phyloP scores from a whole-genome alignment of 2,113 vertebrate species.

The Pterophyllum scalare region DNA sequence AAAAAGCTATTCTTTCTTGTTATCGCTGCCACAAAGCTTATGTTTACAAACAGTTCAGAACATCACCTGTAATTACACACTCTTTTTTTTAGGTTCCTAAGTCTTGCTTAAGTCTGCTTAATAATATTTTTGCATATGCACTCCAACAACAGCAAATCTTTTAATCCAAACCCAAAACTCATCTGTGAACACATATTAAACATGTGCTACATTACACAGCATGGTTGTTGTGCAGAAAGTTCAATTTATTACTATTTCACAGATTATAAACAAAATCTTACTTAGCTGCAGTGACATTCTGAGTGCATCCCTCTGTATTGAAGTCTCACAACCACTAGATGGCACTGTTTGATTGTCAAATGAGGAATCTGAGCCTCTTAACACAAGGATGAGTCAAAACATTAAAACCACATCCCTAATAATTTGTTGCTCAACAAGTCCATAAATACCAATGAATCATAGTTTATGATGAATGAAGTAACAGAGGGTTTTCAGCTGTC shows the following conservation, averaged over 20 bases:
- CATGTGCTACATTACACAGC: background rate
- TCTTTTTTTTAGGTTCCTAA: background rate
- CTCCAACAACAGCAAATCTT: background rate
- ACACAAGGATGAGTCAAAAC: background rate
- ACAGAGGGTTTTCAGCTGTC: background rate
- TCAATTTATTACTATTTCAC: background rate
- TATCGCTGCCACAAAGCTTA: background rate
- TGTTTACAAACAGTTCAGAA: too few relatives aligned
- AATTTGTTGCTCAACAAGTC: background rate
- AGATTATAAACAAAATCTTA: background rate
- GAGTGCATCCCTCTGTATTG: background rate
- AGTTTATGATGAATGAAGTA: background rate
- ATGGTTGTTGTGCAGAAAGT: background rate
- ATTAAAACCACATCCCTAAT: background rate
- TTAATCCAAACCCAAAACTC: background rate
- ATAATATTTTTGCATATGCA: background rate
- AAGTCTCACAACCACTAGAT: constrained; percentile 21
- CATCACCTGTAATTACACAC: too few relatives aligned
- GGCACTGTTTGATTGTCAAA: constrained; percentile 24
- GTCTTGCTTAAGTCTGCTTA: background rate
- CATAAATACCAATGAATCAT: background rate
- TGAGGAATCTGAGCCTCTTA: too few relatives aligned
- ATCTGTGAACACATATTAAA: background rate
- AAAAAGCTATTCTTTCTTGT: background rate
- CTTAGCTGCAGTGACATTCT: background rate